A percentile compares a stretch with the other conserved stretches of the same genome.
Evolutionary conservation across 2,113 vertebrate genomes (phyloP).

Genomic region (Charadrius vociferus): DNA sequence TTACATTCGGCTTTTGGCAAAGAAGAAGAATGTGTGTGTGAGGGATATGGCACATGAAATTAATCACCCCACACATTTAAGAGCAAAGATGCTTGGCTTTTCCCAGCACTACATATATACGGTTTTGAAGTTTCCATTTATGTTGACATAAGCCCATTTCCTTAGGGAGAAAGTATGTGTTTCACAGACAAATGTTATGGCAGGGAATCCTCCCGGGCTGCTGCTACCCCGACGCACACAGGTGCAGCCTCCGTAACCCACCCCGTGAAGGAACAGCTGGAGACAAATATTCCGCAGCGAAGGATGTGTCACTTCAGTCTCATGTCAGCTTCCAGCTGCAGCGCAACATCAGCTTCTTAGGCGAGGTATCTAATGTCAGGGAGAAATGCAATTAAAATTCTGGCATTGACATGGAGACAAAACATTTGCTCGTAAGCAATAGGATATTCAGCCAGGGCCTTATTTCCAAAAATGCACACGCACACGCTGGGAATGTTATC

Average conservation of each 20-base stretch:
- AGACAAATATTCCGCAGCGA: neutral
- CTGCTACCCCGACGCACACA: neutral
- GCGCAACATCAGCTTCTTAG: neutral
- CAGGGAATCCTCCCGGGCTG: slow-evolving; percentile 27
- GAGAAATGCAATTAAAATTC: slow-evolving; percentile 40
- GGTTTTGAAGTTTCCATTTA: slow-evolving; percentile 24
- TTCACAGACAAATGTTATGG: slow-evolving; percentile 30
- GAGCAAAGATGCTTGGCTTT: slow-evolving; percentile 16
- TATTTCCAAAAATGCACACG: neutral
- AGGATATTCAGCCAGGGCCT: neutral
- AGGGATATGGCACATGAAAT: slow-evolving; percentile 28
- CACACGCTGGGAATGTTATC: neutral
- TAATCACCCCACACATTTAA: slow-evolving; percentile 12
- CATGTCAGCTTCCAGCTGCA: slow-evolving; percentile 29
- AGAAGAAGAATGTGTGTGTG: slow-evolving; percentile 10
- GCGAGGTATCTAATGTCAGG: neutral
- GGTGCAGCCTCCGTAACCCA: neutral
- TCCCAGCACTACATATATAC: neutral
- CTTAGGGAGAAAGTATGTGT: slow-evolving; percentile 9
- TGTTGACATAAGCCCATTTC: slow-evolving; percentile 47
- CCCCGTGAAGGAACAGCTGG: neutral
- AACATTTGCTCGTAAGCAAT: neutral
- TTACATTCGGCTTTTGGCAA: slow-evolving; percentile 43
- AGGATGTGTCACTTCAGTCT: slow-evolving; percentile 1
- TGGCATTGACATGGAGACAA: neutral